phyloP scores from a whole-genome alignment of 2,797 vertebrate genomes.

The Huso huso region DNA sequence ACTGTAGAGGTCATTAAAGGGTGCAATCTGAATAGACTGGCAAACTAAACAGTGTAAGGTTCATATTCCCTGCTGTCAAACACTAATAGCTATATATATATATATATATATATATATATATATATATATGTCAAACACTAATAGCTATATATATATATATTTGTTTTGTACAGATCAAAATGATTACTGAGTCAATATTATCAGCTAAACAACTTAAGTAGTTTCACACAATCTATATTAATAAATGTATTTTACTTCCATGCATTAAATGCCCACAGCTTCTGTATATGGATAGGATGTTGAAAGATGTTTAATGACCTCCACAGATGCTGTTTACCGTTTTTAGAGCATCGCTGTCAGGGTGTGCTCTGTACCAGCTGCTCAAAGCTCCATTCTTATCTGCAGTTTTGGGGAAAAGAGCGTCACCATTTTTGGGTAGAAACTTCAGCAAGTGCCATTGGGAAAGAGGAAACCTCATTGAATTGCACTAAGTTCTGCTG shows the following conservation, averaged over 20 bases:
- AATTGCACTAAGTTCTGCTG: slow-evolving; percentile 72
- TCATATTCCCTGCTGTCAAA: too few relatives aligned
- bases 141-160: not conserved
- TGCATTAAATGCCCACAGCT: not conserved
- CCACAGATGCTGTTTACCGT: too few relatives aligned
- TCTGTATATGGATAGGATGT: too few relatives aligned
- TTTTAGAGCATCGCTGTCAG: slow-evolving; percentile 21
- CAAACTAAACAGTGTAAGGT: not conserved
- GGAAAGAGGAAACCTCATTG: slow-evolving; percentile 47
- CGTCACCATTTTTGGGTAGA: slow-evolving; percentile 36
- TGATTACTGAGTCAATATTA: too few relatives aligned
- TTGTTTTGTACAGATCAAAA: too few relatives aligned
- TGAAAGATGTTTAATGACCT: too few relatives aligned
- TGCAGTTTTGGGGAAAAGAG: slow-evolving; percentile 10
- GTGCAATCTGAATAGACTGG: not conserved
- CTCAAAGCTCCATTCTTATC: slow-evolving; percentile 39
- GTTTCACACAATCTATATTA: not conserved
- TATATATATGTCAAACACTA: not conserved
- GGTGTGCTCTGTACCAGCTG: slow-evolving; percentile 29
- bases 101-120: slow-evolving; percentile 3
- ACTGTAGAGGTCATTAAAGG: not conserved
- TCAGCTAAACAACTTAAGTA: too few relatives aligned
- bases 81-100: not conserved
- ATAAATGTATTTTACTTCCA: not conserved
- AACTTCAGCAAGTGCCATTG: slow-evolving; percentile 73